Conservation (phyloP, 2,888 invertebrate genomes). For the Drosophila robusta region DNA sequence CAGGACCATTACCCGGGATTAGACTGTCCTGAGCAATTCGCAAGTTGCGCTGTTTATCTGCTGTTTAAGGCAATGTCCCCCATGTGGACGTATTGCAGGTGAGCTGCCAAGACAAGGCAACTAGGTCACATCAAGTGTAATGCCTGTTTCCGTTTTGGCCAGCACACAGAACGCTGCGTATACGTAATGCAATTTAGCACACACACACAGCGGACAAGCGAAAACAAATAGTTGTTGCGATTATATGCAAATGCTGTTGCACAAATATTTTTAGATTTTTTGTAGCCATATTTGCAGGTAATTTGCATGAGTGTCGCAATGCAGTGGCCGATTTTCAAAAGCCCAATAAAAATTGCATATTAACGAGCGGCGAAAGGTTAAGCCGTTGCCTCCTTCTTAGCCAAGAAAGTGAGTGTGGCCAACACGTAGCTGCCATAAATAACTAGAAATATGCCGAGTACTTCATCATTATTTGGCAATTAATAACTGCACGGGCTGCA, state of each 20-base stretch:
- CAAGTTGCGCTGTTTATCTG: background rate
- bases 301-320: slow-evolving; percentile 66
- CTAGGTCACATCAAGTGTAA: slow-evolving; percentile 24
- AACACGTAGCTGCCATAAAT: slow-evolving; percentile 59
- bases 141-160: slow-evolving; percentile 8
- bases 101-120: slow-evolving; percentile 15
- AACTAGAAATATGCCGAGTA: slow-evolving; percentile 41
- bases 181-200: slow-evolving; percentile 45
- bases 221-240: slow-evolving; percentile 41
- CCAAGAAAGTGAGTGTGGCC: slow-evolving; percentile 1
- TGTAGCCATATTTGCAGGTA: slow-evolving; percentile 37
- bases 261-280: slow-evolving; percentile 43
- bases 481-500: slow-evolving; percentile 58
- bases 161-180: slow-evolving; percentile 30
- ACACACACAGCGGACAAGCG: slow-evolving; percentile 25
- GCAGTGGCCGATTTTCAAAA: slow-evolving; percentile 31
- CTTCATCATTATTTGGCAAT: slow-evolving; percentile 79
- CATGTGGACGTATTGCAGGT: slow-evolving; percentile 1
- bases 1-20: slow-evolving; percentile 9
- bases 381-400: background rate
- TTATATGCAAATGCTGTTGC: slow-evolving; percentile 46
- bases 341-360: slow-evolving; percentile 40
- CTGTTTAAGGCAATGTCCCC: slow-evolving; percentile 1
- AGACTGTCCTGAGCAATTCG: background rate
- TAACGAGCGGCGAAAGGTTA: slow-evolving; percentile 40